These are phyloP conservation scores for Drosophila merina DNA, from an alignment of 2,888 invertebrate species.

Conservation along the genomic window DNA sequence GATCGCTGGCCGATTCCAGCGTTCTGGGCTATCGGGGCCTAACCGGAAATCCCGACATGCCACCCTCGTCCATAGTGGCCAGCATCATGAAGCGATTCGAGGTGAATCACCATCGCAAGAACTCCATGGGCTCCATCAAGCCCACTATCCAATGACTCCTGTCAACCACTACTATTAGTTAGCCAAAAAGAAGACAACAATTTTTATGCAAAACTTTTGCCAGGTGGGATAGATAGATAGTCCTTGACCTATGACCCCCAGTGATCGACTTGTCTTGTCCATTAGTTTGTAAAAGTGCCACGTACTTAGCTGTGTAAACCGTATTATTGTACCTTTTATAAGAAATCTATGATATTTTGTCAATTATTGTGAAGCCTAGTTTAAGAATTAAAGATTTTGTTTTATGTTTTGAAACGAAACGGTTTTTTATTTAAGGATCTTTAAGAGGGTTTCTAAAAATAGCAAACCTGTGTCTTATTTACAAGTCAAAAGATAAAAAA, in stretches of 20 bases:
- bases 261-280: constrained; percentile 74
- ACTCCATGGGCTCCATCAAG: constrained; percentile 81
- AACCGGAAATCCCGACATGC: constrained; percentile 91
- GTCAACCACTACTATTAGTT: constrained; percentile 11
- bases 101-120: constrained; percentile 85
- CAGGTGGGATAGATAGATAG: constrained; percentile 12
- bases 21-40: constrained; percentile 91
- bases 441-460: neutral
- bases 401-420: neutral
- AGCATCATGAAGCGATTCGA: constrained; percentile 90
- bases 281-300: constrained; percentile 69
- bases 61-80: constrained; percentile 92
- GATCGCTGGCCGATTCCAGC: constrained; percentile 90
- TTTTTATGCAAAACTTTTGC: constrained; percentile 13
- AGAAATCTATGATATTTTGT: constrained; percentile 20
- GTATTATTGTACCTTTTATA: constrained; percentile 51
- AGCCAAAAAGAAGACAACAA: constrained; percentile 29
- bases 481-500: neutral
- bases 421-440: neutral
- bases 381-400: constrained; percentile 41
- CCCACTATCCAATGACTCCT: constrained; percentile 61
- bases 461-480: neutral
- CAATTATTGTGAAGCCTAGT: constrained; percentile 24
- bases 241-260: constrained; percentile 34
- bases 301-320: constrained; percentile 64